Percentiles rank a stretch among this genome's conserved stretches.
Evolutionary conservation across 1,140 invertebrate genomes (phyloP).

Genomic region (Dendroctonus ponderosae): DNA sequence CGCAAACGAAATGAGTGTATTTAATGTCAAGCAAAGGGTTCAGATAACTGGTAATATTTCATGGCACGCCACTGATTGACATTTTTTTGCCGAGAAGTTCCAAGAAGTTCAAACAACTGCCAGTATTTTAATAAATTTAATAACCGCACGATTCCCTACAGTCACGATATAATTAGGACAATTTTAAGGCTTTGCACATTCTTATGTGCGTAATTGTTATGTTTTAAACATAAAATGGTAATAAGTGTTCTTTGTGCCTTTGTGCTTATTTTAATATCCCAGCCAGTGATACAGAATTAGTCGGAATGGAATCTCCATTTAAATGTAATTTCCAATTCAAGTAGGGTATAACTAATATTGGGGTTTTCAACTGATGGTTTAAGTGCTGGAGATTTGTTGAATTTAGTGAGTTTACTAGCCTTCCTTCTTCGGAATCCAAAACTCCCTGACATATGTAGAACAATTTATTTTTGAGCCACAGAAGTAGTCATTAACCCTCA

Average conservation of each 20-base stretch:
- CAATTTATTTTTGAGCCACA: too few relatives aligned
- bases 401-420: too few relatives aligned
- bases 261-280: constrained; percentile 9
- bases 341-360: too few relatives aligned
- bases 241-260: constrained; percentile 10
- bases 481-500: too few relatives aligned
- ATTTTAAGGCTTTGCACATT: constrained; percentile 35
- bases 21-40: background rate
- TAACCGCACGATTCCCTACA: constrained; percentile 43
- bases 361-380: too few relatives aligned
- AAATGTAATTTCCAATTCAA: too few relatives aligned
- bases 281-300: constrained; percentile 6
- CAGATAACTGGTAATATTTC: too few relatives aligned
- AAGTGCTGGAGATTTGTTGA: too few relatives aligned
- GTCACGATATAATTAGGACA: constrained; percentile 45
- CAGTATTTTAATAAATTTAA: constrained; percentile 44
- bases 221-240: constrained; percentile 22
- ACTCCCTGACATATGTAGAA: too few relatives aligned
- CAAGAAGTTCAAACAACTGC: constrained; percentile 39
- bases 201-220: constrained; percentile 27
- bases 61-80: constrained; percentile 14
- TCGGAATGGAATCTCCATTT: background rate
- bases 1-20: background rate
- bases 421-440: too few relatives aligned
- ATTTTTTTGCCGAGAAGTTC: constrained; percentile 22